phyloP scores from a whole-genome alignment of 2,113 vertebrate genomes.

The Trachemys scripta region DNA sequence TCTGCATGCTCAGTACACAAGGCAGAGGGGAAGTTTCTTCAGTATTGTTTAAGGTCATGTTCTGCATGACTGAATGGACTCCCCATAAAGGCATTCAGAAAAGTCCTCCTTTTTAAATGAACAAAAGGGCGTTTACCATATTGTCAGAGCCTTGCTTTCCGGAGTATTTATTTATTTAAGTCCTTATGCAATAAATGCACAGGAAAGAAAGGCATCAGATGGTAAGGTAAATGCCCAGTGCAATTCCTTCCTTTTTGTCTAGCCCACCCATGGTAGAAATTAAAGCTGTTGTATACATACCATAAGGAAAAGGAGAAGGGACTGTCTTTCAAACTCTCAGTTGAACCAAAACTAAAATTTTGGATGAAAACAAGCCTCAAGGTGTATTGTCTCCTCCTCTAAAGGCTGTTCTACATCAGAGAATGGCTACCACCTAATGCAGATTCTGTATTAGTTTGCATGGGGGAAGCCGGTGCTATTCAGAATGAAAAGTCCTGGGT shows the following conservation, averaged over 20 bases:
- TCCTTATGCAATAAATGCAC: neutral
- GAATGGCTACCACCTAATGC: neutral
- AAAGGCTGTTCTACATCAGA: neutral
- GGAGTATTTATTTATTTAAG: neutral
- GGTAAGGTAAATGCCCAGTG: neutral
- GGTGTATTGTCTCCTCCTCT: neutral
- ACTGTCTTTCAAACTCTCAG: too few relatives aligned
- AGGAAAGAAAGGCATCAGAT: neutral
- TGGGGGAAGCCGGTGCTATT: neutral
- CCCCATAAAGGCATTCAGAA: neutral
- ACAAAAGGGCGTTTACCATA: neutral
- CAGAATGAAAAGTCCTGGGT: neutral
- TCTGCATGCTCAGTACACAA: neutral
- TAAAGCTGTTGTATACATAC: neutral
- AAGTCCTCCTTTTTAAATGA: neutral
- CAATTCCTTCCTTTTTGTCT: neutral
- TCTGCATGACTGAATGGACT: neutral
- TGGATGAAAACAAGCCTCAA: neutral
- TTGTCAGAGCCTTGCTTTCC: neutral
- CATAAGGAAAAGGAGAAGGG: neutral
- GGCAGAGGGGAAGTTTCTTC: neutral
- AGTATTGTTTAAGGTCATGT: neutral
- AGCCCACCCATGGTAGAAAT: neutral
- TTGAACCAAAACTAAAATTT: neutral
- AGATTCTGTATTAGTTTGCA: neutral